phyloP scores from a whole-genome alignment of 1,140 invertebrate species.

The Coptotermes formosanus region DNA sequence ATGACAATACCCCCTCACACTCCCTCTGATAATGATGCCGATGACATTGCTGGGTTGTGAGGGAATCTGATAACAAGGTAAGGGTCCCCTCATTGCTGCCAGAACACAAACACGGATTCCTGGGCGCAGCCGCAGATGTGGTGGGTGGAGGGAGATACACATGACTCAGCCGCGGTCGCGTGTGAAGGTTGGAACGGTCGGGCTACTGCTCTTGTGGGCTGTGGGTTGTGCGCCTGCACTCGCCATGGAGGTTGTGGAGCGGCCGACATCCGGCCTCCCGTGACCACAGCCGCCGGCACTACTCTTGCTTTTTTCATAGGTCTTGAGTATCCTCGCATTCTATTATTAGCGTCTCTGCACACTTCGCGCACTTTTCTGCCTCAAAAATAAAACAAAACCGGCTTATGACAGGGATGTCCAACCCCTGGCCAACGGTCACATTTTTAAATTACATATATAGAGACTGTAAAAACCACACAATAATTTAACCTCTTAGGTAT shows the following conservation, averaged over 20 bases:
- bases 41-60: not conserved
- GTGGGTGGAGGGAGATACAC: not conserved
- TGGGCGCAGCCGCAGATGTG: not conserved
- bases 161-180: slow-evolving; percentile 8
- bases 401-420: too few relatives aligned
- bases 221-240: not conserved
- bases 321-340: too few relatives aligned
- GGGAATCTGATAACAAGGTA: not conserved
- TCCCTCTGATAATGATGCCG: not conserved
- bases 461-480: too few relatives aligned
- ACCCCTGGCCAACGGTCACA: too few relatives aligned
- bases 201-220: not conserved
- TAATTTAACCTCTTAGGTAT: too few relatives aligned
- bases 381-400: too few relatives aligned
- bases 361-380: too few relatives aligned
- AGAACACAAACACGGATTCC: not conserved
- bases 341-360: too few relatives aligned
- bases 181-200: not conserved
- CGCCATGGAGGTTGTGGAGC: not conserved
- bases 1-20: not conserved
- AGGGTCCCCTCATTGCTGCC: not conserved
- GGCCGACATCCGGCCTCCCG: not conserved
- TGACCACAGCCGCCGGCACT: not conserved
- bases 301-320: too few relatives aligned
- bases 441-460: too few relatives aligned